Conservation (phyloP, 2,888 invertebrate genomes). For the Ochropleura plecta region DNA sequence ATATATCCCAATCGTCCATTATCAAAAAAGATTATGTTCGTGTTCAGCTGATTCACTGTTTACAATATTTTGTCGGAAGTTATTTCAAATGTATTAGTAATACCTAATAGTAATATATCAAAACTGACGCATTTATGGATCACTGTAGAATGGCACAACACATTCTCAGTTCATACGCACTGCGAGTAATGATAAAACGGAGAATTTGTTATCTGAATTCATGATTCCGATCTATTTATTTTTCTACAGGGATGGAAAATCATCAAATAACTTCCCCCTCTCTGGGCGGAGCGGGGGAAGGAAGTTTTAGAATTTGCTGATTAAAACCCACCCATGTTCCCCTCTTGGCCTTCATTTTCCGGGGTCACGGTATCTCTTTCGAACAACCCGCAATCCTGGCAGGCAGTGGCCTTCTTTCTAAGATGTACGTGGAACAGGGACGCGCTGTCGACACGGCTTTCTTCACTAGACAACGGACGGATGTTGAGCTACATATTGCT, state of each 20-base stretch:
- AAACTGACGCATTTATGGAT: slow-evolving; percentile 10
- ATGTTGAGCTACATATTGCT: too few relatives aligned
- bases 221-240: neutral
- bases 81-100: neutral
- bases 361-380: too few relatives aligned
- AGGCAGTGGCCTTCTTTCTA: too few relatives aligned
- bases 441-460: too few relatives aligned
- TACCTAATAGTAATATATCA: slow-evolving; percentile 20
- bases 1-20: neutral
- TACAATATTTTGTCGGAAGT: slow-evolving; percentile 14
- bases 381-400: too few relatives aligned
- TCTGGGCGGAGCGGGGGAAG: too few relatives aligned
- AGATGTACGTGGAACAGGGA: too few relatives aligned
- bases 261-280: too few relatives aligned
- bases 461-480: too few relatives aligned
- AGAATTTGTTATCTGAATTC: neutral
- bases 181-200: neutral
- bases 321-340: too few relatives aligned
- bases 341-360: too few relatives aligned
- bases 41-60: slow-evolving; percentile 4
- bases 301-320: too few relatives aligned
- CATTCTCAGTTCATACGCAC: slow-evolving; percentile 22
- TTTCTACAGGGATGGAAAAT: neutral
- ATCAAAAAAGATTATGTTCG: neutral
- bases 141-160: slow-evolving; percentile 9